These are phyloP conservation scores for Argopecten irradians DNA, from an alignment of 1,140 invertebrate species.

Conservation along the genomic window DNA sequence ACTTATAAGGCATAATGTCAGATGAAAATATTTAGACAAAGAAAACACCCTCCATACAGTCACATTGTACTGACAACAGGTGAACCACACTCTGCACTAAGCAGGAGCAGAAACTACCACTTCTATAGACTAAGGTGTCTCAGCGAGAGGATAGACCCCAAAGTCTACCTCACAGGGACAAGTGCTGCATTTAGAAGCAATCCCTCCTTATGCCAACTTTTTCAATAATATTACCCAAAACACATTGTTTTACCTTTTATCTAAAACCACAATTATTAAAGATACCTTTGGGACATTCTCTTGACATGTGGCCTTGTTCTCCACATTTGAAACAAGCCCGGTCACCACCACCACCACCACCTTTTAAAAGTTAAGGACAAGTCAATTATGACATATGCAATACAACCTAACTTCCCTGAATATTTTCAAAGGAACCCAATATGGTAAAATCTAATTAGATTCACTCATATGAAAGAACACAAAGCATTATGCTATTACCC, in stretches of 20 bases:
- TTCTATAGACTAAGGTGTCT: neutral
- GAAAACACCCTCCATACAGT: neutral
- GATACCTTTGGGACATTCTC: conserved; percentile 53
- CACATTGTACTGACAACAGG: too few relatives aligned
- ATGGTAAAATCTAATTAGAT: neutral
- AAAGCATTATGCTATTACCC: conserved; percentile 20
- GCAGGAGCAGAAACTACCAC: too few relatives aligned
- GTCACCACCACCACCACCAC: conserved; percentile 43
- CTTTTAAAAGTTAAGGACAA: neutral
- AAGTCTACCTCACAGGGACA: too few relatives aligned
- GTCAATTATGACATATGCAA: neutral
- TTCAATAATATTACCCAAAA: neutral
- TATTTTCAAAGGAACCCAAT: neutral
- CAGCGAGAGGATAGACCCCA: too few relatives aligned
- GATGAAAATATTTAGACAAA: neutral
- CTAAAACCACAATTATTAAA: neutral
- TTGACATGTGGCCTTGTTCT: conserved; percentile 67
- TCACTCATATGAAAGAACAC: neutral
- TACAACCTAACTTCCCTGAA: neutral
- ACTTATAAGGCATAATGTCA: too few relatives aligned
- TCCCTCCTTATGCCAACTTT: neutral
- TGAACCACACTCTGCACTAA: too few relatives aligned
- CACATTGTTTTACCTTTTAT: neutral
- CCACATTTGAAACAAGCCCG: conserved; percentile 65
- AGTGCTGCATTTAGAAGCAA: neutral